Conservation (phyloP, 1,140 invertebrate species). For the Platorchestia sp. region DNA sequence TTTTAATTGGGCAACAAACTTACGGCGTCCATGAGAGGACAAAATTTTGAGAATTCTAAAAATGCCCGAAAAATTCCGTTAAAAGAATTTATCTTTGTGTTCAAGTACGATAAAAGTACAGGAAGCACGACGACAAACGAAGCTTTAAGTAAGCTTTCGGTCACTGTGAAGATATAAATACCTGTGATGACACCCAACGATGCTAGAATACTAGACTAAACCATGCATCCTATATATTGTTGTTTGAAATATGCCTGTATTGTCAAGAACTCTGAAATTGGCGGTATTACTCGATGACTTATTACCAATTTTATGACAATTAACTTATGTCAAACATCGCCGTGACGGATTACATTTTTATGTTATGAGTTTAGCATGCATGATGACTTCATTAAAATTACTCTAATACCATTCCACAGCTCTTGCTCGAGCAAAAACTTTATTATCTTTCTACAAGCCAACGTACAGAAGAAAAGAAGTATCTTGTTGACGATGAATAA, state of each 20-base stretch:
- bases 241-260: neutral
- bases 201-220: neutral
- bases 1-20: neutral
- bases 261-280: neutral
- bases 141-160: neutral
- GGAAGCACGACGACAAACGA: neutral
- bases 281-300: neutral
- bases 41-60: neutral
- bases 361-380: no score
- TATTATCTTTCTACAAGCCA: no score
- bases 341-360: no score
- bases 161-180: neutral
- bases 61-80: neutral
- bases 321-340: no score
- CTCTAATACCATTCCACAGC: no score
- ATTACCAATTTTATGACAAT: no score
- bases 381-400: no score
- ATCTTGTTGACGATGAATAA: no score
- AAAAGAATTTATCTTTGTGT: neutral
- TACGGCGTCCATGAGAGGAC: neutral
- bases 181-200: neutral
- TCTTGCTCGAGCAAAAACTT: no score
- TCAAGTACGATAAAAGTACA: neutral
- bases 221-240: neutral
- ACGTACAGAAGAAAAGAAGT: no score